Evolutionary conservation across 2,113 vertebrate genomes (phyloP), one percentile per base, ranked within the genome.

Genomic region (Pseudorhombus dupliciocellatus): DNA sequence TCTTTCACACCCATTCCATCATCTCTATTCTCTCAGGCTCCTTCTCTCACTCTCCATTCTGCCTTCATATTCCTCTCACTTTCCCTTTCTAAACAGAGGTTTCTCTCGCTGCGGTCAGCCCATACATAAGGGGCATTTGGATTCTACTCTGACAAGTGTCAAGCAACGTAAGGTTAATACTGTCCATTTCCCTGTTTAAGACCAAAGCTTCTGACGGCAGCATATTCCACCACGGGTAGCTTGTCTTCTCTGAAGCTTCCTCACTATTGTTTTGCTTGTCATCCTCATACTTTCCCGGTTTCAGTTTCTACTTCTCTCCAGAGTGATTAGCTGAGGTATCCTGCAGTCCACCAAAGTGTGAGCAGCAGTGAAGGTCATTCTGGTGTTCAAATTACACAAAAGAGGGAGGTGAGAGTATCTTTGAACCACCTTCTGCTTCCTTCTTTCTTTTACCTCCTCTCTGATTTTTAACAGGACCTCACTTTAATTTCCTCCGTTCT

Each of bases 1-100:
- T 85, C 72, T 83, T 85, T 83, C 83, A 84, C 84, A 77, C 80
- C 79, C 76, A 63, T 83, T 77, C 77, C 70, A 78, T 88, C 83
- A 82, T 70, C 71, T 67, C 65, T 48, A 64, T 74, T 84, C 85
- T 86, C 66, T 68, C 2, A 31, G 67, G 78, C 64, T 48, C 66
- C 58, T 42, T 14, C 24, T 30, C n/a, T 18, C 16, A 52, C 42
- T n/a, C 6, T 52, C 58, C 30, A 7, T 16, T 10, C 55, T 15
- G 9, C 15, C 26, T 30, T 71, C 54, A 68, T 71, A 70, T 50
- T 56, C 66, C 70, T 40, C 50, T 26, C 46, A 31, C 74, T 82
- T 62, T 63, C 70, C 79, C 42, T 82, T 73, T 50, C n/a, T 30
- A 81, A 82, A 79, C 56, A 88, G 53, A 22, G 37, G 51, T 21